These are phyloP conservation scores for Cyphomyrus plagiostoma DNA, from an alignment of 2,113 vertebrate species.

Conservation along the genomic window DNA sequence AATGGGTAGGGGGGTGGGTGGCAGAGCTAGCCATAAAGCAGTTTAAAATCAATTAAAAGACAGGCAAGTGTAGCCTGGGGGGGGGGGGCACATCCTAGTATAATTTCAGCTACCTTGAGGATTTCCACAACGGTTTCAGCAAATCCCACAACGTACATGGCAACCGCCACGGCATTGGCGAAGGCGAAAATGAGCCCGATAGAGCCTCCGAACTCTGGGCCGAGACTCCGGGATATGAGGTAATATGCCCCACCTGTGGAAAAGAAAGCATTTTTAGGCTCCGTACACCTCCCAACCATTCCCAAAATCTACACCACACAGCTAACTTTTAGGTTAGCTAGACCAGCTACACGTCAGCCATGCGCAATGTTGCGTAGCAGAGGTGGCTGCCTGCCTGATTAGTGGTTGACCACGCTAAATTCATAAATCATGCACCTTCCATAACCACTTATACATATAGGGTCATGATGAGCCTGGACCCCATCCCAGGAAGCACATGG, in stretches of 20 bases:
- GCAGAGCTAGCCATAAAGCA: not conserved
- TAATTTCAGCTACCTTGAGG: conserved; percentile 67
- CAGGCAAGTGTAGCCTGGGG: not conserved
- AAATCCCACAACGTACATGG: conserved; percentile 99
- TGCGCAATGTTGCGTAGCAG: not conserved
- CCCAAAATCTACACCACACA: not conserved
- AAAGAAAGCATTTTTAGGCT: not conserved
- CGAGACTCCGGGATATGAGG: conserved; percentile 92
- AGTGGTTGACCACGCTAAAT: not conserved
- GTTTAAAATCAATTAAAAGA: not conserved
- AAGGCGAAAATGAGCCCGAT: conserved; percentile 97
- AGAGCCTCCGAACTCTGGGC: conserved; percentile 94
- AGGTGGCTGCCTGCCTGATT: not conserved
- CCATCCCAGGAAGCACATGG: not conserved
- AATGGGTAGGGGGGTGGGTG: not conserved
- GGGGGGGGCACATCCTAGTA: not conserved
- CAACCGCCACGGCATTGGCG: conserved; percentile 94
- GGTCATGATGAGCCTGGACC: not conserved
- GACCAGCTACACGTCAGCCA: not conserved
- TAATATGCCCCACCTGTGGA: conserved; percentile 89
- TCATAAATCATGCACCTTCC: not conserved
- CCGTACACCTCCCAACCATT: not conserved
- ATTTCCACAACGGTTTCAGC: conserved; percentile 90
- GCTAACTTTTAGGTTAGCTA: not conserved
- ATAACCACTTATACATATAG: not conserved